Conservation (phyloP, 1,140 invertebrate genomes). For the Coenobita brevimanus region DNA sequence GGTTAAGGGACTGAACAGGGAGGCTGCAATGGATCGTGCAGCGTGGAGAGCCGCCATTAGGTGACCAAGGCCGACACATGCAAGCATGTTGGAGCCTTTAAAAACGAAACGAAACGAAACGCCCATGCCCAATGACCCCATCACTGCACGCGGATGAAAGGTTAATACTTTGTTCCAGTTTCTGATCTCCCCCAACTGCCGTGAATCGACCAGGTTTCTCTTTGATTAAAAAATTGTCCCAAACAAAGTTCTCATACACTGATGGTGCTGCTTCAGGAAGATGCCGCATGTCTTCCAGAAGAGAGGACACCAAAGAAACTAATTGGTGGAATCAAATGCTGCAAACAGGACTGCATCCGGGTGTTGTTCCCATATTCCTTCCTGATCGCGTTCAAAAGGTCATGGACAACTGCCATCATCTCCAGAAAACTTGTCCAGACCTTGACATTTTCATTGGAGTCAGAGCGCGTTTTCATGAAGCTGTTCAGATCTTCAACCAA, state of each 20-base stretch:
- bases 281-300: slow-evolving; percentile 14
- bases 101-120: no score
- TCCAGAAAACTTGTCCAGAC: slow-evolving; percentile 11
- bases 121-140: slow-evolving; percentile 25
- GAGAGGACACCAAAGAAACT: neutral
- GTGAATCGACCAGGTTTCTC: no score
- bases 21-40: no score
- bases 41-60: no score
- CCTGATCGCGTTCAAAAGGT: slow-evolving; percentile 24
- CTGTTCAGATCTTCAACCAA: slow-evolving; percentile 21
- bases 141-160: slow-evolving; percentile 4
- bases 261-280: slow-evolving; percentile 24
- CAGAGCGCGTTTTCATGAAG: slow-evolving; percentile 13
- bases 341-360: slow-evolving; percentile 12
- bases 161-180: no score
- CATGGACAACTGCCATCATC: slow-evolving; percentile 19
- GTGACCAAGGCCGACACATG: no score
- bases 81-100: no score
- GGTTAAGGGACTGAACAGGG: no score
- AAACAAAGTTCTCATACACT: no score
- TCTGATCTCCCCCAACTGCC: no score
- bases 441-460: slow-evolving; percentile 25
- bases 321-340: no score
- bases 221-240: no score
- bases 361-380: neutral